These are phyloP conservation scores for Glaucopsyche alexis DNA, from an alignment of 2,888 invertebrate genomes.

Conservation along the genomic window DNA sequence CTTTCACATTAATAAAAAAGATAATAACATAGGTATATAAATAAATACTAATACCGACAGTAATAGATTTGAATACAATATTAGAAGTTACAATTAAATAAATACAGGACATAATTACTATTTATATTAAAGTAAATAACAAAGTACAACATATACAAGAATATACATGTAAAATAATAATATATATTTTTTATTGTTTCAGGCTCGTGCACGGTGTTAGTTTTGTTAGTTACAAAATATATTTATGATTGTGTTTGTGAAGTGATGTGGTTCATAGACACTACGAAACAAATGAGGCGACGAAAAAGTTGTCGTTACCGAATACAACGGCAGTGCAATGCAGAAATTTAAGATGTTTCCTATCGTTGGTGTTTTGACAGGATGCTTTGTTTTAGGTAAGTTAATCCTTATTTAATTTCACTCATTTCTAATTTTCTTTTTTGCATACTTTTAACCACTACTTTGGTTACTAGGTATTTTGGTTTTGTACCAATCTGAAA, in stretches of 20 bases:
- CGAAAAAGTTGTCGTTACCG: slow-evolving; percentile 46
- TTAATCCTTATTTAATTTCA: slow-evolving; percentile 21
- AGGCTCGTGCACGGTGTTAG: slow-evolving; percentile 45
- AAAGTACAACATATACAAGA: no score
- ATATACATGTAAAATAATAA: not conserved
- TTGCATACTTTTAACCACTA: no score
- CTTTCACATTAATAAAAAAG: no score
- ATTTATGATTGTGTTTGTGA: slow-evolving; percentile 44
- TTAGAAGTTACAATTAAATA: no score
- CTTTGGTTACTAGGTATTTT: not conserved
- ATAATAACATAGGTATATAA: no score
- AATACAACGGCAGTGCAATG: slow-evolving; percentile 51
- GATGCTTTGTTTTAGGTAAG: slow-evolving; percentile 42
- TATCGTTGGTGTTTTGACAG: slow-evolving; percentile 37
- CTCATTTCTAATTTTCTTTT: not conserved
- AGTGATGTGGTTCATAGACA: slow-evolving; percentile 54
- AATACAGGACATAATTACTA: no score
- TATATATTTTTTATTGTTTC: slow-evolving; percentile 46
- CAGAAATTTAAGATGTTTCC: slow-evolving; percentile 51
- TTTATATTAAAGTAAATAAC: no score
- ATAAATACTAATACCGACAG: no score
- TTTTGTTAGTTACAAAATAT: slow-evolving; percentile 42
- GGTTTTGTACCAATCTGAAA: no score
- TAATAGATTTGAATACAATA: no score
- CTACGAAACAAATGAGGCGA: slow-evolving; percentile 67